A percentile compares a stretch with the other conserved stretches of the same genome.
Conservation (phyloP, 1,140 invertebrate genomes). For the Saccostrea echinata region DNA sequence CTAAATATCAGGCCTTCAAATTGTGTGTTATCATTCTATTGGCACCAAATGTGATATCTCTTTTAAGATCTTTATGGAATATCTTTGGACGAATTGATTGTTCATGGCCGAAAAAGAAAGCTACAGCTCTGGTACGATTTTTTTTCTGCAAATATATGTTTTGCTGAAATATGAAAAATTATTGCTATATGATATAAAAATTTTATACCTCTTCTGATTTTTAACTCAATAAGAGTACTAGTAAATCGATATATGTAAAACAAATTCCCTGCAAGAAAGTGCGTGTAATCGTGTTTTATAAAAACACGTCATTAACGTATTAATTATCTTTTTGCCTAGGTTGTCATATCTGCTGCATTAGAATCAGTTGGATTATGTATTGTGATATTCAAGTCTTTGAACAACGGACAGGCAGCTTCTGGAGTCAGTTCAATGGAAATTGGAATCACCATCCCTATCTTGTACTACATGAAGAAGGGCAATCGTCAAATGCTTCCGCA, state of each 20-base stretch:
- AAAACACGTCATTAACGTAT: too few relatives aligned
- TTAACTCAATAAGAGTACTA: too few relatives aligned
- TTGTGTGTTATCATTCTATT: conserved; percentile 40
- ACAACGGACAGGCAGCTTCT: neutral
- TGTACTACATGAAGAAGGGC: neutral
- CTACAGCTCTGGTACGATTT: neutral
- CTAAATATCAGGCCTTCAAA: conserved; percentile 15
- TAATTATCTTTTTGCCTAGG: neutral
- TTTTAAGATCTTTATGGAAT: conserved; percentile 41
- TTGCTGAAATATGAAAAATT: too few relatives aligned
- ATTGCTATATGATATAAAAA: too few relatives aligned
- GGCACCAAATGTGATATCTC: conserved; percentile 43
- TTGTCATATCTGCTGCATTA: neutral
- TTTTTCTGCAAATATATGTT: too few relatives aligned
- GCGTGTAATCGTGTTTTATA: too few relatives aligned
- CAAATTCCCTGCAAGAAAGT: too few relatives aligned
- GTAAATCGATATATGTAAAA: too few relatives aligned
- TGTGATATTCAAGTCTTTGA: neutral
- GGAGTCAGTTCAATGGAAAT: conserved; percentile 4
- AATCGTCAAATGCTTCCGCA: neutral
- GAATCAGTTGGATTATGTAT: neutral
- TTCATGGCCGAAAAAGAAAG: conserved; percentile 38
- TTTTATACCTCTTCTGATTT: too few relatives aligned
- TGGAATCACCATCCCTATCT: neutral
- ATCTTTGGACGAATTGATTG: conserved; percentile 35